Conservation (phyloP, 2,113 vertebrate genomes). For the Mus pahari region DNA sequence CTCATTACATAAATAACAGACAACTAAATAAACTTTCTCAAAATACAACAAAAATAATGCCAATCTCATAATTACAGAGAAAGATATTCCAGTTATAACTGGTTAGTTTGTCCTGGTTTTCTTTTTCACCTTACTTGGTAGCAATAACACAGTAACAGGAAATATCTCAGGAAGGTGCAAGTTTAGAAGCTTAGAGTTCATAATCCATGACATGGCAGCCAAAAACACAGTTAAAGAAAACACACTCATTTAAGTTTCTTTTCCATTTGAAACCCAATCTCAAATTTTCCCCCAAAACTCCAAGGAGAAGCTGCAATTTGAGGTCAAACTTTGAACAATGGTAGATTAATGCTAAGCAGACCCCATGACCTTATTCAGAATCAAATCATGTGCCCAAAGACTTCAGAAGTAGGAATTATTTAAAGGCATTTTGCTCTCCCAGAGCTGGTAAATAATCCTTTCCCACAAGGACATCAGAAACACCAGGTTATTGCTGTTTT, state of each 20-base stretch:
- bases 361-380: constrained; percentile 61
- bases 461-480: constrained; percentile 8
- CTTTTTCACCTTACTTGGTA: constrained; percentile 35
- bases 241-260: constrained; percentile 72
- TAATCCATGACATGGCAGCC: constrained; percentile 26
- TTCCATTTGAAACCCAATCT: constrained; percentile 75
- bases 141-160: constrained; percentile 47
- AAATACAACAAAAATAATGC: constrained; percentile 41
- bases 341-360: constrained; percentile 31
- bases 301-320: constrained; percentile 55
- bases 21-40: not conserved
- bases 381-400: constrained; percentile 63
- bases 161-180: constrained; percentile 65
- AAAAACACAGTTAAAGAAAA: constrained; percentile 76
- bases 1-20: constrained; percentile 37
- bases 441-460: constrained; percentile 72
- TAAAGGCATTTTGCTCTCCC: constrained; percentile 59
- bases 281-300: constrained; percentile 30
- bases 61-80: constrained; percentile 35
- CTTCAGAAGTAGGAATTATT: constrained; percentile 52
- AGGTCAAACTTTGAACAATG: constrained; percentile 68
- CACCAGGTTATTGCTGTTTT: not conserved
- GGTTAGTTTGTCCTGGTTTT: not conserved
- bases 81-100: constrained; percentile 25
- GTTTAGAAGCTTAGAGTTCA: constrained; percentile 67